These are phyloP conservation scores for Phyto melanocephala DNA, from an alignment of 2,888 invertebrate genomes.

Conservation along the genomic window DNA sequence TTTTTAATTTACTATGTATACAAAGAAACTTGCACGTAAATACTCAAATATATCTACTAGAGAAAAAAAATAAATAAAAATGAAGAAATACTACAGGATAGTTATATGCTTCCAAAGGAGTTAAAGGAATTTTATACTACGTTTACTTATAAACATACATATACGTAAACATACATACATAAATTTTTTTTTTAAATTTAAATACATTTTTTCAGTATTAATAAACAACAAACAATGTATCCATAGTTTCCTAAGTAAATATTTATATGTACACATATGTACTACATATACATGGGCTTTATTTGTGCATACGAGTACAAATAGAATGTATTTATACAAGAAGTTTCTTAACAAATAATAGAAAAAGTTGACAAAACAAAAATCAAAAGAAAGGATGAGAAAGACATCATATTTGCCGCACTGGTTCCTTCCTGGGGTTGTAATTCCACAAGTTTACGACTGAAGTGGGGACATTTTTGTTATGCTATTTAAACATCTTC, in stretches of 20 bases:
- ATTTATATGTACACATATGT: background rate
- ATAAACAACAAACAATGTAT: background rate
- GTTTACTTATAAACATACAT: too few species aligned
- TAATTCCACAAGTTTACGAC: background rate
- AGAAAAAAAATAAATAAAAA: background rate
- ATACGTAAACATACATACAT: too few species aligned
- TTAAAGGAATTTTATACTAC: too few species aligned
- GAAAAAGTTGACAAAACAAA: background rate
- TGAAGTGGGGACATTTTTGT: slow-evolving; percentile 1
- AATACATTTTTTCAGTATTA: background rate
- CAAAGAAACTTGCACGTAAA: too few species aligned
- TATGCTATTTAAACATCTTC: background rate
- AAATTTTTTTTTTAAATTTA: background rate
- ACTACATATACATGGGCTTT: background rate
- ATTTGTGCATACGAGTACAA: background rate
- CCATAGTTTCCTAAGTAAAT: background rate
- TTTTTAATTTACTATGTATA: background rate
- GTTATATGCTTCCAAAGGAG: too few species aligned
- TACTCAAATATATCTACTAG: background rate
- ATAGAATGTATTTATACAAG: background rate
- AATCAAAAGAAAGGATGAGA: background rate
- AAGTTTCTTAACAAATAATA: slow-evolving; percentile 8
- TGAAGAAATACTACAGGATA: too few species aligned
- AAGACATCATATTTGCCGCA: background rate
- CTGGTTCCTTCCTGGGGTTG: background rate